phyloP scores from a whole-genome alignment of 2,888 invertebrate species.

The Heliconius hortense region DNA sequence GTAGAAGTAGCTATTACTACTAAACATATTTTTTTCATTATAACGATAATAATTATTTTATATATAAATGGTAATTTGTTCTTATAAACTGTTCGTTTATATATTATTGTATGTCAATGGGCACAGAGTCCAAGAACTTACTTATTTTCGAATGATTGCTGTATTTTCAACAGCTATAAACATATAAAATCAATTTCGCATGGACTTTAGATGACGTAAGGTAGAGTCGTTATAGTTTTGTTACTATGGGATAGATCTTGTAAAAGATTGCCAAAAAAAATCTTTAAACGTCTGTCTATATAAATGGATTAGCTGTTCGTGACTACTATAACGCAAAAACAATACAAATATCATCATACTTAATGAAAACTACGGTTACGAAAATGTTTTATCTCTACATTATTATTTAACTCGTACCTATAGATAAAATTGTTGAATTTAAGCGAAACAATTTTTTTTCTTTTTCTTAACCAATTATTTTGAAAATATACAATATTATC shows the following conservation, averaged over 20 bases:
- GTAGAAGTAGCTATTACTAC: background rate
- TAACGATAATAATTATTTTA: background rate
- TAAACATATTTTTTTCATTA: no score
- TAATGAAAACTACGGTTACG: background rate
- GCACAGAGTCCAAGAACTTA: background rate
- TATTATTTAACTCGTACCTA: background rate
- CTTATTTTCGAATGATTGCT: background rate
- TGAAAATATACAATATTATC: background rate
- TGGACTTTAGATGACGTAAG: constrained; percentile 64
- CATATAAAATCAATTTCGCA: constrained; percentile 61
- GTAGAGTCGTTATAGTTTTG: constrained; percentile 36
- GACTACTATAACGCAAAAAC: constrained; percentile 17
- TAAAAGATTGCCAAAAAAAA: constrained; percentile 31
- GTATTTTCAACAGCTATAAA: constrained; percentile 34
- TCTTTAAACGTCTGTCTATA: constrained; percentile 20
- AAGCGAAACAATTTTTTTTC: background rate
- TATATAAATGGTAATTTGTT: no score
- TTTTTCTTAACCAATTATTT: background rate
- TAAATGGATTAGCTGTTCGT: constrained; percentile 27
- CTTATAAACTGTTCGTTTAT: background rate
- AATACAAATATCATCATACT: background rate
- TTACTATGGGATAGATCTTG: constrained; percentile 31
- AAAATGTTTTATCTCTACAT: background rate
- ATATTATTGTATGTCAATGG: background rate
- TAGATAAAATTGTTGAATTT: no score